phyloP scores from a whole-genome alignment of 1,140 invertebrate species.

The Sesamia nonagrioides region DNA sequence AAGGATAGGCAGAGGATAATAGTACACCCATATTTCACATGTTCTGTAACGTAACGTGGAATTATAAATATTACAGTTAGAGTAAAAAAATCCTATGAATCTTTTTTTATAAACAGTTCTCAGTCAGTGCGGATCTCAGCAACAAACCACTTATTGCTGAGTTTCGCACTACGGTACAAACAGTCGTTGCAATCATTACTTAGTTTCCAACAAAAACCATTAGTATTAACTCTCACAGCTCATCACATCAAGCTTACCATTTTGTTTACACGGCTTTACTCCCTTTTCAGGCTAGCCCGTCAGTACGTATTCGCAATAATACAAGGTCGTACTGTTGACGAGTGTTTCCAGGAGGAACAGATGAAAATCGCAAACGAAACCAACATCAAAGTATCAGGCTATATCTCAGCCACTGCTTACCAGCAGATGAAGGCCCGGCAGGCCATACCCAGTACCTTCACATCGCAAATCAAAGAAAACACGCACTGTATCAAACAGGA shows the following conservation, averaged over 20 bases:
- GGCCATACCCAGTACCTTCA: conserved; percentile 58
- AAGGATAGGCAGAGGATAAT: no score
- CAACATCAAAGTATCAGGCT: conserved; percentile 76
- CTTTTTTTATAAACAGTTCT: no score
- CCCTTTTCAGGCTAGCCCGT: conserved; percentile 87
- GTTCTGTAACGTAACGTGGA: no score
- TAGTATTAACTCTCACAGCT: not conserved
- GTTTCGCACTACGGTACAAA: no score
- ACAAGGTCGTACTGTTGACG: conserved; percentile 88
- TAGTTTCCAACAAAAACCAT: not conserved
- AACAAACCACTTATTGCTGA: no score
- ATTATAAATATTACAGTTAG: no score
- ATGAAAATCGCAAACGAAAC: conserved; percentile 71
- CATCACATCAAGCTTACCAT: not conserved
- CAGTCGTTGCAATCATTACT: no score
- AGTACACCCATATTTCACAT: no score
- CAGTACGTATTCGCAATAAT: conserved; percentile 89
- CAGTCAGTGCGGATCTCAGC: no score
- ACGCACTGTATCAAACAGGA: conserved; percentile 71
- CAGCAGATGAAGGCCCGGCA: conserved; percentile 73
- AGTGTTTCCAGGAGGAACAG: conserved; percentile 87
- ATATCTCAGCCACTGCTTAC: conserved; percentile 79
- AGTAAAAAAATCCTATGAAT: no score
- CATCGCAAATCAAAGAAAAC: conserved; percentile 83
- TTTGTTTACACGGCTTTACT: not conserved